phyloP scores from a whole-genome alignment of 2,888 invertebrate genomes.

The Oscheius sp. region DNA sequence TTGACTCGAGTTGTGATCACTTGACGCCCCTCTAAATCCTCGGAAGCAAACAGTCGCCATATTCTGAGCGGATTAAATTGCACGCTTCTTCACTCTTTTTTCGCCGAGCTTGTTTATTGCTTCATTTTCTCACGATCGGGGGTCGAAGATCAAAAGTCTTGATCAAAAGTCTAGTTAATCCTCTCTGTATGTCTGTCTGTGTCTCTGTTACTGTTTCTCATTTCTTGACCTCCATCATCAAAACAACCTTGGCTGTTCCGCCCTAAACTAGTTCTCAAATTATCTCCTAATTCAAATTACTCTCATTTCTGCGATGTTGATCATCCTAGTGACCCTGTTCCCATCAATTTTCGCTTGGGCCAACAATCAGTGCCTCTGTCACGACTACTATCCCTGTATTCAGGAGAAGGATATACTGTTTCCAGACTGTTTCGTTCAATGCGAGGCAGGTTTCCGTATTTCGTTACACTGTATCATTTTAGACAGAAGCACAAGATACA shows the following conservation, averaged over 20 bases:
- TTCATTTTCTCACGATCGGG: no score
- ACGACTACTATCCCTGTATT: constrained; percentile 14
- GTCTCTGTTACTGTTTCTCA: no score
- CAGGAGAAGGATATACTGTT: background rate
- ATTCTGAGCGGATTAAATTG: constrained; percentile 10
- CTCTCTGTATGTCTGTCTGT: no score
- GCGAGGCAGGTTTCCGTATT: background rate
- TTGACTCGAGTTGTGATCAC: no score
- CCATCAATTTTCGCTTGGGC: background rate
- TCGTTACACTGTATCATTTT: background rate
- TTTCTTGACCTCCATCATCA: no score
- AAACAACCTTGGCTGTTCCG: no score
- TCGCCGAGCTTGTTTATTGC: no score
- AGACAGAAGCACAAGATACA: background rate
- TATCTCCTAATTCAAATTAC: background rate
- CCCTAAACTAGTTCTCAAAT: no score
- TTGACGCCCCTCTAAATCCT: no score
- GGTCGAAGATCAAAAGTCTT: no score
- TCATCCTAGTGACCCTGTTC: background rate
- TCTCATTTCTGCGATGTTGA: constrained; percentile 1
- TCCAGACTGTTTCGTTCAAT: background rate
- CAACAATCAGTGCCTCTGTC: constrained; percentile 16
- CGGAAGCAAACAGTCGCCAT: constrained; percentile 8
- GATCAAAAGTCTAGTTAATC: no score
- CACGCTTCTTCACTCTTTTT: no score